Evolutionary conservation across 92 coral and sea anemone species (phyloP).

Genomic region (Isaurus tuberculatus): DNA sequence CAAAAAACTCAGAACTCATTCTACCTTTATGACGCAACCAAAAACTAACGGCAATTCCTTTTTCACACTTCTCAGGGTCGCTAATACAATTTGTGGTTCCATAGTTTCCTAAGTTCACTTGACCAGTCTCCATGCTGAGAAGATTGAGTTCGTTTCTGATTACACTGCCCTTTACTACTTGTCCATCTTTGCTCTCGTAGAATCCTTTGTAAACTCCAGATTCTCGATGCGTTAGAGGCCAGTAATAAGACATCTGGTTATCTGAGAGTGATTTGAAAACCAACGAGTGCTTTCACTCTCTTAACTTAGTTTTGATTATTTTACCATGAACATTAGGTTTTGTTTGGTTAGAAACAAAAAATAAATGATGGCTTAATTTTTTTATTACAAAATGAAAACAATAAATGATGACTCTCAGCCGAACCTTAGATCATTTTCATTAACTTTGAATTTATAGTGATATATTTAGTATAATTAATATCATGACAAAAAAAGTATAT

Average conservation of each 20-base stretch:
- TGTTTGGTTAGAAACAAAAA: too few relatives aligned
- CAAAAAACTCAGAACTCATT: background rate
- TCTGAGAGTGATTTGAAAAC: background rate
- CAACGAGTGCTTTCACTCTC: too few relatives aligned
- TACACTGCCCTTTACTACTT: background rate
- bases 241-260: background rate
- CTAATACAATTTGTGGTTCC: background rate
- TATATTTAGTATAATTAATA: too few relatives aligned
- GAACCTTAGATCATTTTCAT: too few relatives aligned
- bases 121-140: conserved; percentile 17
- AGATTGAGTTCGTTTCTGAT: conserved; percentile 27
- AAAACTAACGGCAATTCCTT: conserved; percentile 20
- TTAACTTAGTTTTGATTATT: too few relatives aligned
- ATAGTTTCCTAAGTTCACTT: conserved; percentile 9
- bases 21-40: conserved; percentile 49
- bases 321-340: too few relatives aligned
- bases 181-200: background rate
- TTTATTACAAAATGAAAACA: too few relatives aligned
- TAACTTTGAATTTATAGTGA: too few relatives aligned
- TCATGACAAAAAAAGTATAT: too few relatives aligned
- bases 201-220: background rate
- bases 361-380: too few relatives aligned
- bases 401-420: too few relatives aligned
- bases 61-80: background rate
- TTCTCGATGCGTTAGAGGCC: conserved; percentile 19